Conservation (phyloP, 2,797 vertebrate genomes). For the Rhodeus uyekii region DNA sequence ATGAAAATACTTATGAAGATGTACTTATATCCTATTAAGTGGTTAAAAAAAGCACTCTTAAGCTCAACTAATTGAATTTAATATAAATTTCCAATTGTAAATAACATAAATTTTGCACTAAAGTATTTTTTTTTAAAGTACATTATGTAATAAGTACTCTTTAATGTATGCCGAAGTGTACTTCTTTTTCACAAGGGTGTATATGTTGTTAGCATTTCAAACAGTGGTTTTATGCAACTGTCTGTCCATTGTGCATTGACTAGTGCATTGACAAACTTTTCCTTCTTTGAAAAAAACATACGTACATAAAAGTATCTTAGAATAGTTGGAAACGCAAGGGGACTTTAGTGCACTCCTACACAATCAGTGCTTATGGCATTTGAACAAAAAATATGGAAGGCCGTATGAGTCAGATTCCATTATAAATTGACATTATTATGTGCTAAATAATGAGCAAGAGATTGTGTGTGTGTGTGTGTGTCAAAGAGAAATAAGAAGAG, state of each 20-base stretch:
- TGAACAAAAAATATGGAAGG: constrained; percentile 38
- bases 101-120: not conserved
- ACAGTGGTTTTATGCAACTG: not conserved
- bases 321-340: constrained; percentile 21
- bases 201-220: not conserved
- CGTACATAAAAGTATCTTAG: not conserved
- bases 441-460: constrained; percentile 23
- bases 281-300: not conserved
- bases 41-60: not conserved
- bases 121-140: not conserved
- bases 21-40: not conserved
- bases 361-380: constrained; percentile 17
- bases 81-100: not conserved
- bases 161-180: not conserved
- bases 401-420: constrained; percentile 41
- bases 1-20: not conserved
- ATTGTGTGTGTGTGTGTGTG: not conserved
- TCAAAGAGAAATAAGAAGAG: constrained; percentile 18
- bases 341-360: constrained; percentile 19
- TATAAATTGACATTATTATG: constrained; percentile 32
- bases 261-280: not conserved
- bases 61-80: not conserved
- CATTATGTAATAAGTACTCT: not conserved
- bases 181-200: not conserved
- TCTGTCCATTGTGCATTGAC: not conserved